Conservation (phyloP, 2,113 vertebrate species). For the Thamnaconus septentrionalis region DNA sequence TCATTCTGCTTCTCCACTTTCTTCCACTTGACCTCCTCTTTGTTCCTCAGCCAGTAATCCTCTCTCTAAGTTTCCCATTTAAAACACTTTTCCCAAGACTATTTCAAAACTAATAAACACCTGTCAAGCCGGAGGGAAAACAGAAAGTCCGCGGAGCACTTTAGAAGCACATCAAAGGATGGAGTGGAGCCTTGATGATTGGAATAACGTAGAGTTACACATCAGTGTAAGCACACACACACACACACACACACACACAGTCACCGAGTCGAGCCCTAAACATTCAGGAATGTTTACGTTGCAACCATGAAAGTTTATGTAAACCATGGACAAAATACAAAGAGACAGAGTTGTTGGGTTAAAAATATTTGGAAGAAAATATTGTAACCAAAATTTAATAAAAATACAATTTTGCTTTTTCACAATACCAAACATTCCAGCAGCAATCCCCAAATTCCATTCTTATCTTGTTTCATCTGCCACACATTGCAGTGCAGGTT, state of each 20-base stretch:
- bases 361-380: too few relatives aligned
- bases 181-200: slow-evolving; percentile 33
- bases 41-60: slow-evolving; percentile 58
- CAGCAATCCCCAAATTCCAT: too few relatives aligned
- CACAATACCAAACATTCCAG: too few relatives aligned
- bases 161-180: slow-evolving; percentile 89
- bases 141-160: slow-evolving; percentile 81
- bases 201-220: slow-evolving; percentile 54
- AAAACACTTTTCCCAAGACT: slow-evolving; percentile 85
- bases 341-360: too few relatives aligned
- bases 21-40: slow-evolving; percentile 31
- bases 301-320: too few relatives aligned
- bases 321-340: too few relatives aligned
- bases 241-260: slow-evolving; percentile 8
- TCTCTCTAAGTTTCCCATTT: slow-evolving; percentile 58
- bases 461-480: too few relatives aligned
- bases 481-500: too few relatives aligned
- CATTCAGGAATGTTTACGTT: not conserved
- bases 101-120: slow-evolving; percentile 95
- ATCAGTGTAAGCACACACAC: slow-evolving; percentile 24
- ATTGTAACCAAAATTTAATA: too few relatives aligned
- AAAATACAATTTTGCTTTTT: too few relatives aligned
- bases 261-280: not conserved
- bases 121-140: slow-evolving; percentile 86
- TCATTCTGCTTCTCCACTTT: slow-evolving; percentile 35